phyloP scores from a whole-genome alignment of 2,888 invertebrate genomes.

The Muscina levida region DNA sequence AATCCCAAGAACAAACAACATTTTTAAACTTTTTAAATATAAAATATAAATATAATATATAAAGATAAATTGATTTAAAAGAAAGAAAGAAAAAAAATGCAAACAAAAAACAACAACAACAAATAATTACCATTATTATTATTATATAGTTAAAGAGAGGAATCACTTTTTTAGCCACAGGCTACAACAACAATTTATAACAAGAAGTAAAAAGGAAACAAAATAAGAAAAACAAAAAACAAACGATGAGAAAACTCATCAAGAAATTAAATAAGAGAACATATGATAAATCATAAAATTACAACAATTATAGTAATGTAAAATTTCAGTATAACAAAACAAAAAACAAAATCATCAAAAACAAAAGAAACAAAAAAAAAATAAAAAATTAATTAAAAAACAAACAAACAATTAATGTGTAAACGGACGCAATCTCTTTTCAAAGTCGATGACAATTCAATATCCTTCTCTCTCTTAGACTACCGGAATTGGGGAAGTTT shows the following conservation, averaged over 20 bases:
- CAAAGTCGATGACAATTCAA: conserved; percentile 64
- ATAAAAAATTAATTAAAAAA: conserved; percentile 59
- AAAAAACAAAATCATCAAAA: conserved; percentile 53
- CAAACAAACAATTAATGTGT: conserved; percentile 50
- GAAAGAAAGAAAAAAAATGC: conserved; percentile 39
- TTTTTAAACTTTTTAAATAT: conserved; percentile 66
- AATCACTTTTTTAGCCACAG: conserved; percentile 65
- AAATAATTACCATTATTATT: conserved; percentile 57
- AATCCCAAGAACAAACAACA: conserved; percentile 65
- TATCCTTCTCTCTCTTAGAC: too few relatives aligned
- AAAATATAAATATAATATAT: conserved; percentile 58
- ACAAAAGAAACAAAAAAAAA: conserved; percentile 43
- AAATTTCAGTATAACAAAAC: conserved; percentile 67
- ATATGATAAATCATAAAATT: conserved; percentile 66
- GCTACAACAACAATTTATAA: conserved; percentile 59
- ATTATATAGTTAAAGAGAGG: conserved; percentile 58
- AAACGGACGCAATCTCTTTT: conserved; percentile 48
- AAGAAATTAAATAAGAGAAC: conserved; percentile 65
- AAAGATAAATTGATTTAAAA: conserved; percentile 62
- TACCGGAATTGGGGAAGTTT: too few relatives aligned
- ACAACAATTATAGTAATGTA: conserved; percentile 66
- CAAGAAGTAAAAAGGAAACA: conserved; percentile 51
- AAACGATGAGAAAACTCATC: conserved; percentile 36
- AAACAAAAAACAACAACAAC: conserved; percentile 41
- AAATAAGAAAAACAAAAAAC: conserved; percentile 49